Conservation (phyloP, 2,888 invertebrate genomes). For the Bedellia somnulentella region DNA sequence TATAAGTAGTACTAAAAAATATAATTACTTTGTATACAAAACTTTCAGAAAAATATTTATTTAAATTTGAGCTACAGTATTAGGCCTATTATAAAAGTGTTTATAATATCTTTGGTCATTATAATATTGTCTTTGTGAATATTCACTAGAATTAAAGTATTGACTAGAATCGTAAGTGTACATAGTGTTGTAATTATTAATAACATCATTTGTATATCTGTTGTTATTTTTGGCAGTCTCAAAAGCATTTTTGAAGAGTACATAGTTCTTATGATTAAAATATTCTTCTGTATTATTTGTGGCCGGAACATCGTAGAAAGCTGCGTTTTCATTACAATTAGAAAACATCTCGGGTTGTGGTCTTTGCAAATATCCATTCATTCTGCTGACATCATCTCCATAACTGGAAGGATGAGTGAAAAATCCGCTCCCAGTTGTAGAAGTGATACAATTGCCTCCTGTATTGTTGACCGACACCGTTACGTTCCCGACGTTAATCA, state of each 20-base stretch:
- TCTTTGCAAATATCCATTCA: slow-evolving; percentile 25
- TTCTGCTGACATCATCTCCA: slow-evolving; percentile 29
- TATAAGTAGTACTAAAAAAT: neutral
- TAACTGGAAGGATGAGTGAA: slow-evolving; percentile 43
- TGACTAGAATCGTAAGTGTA: slow-evolving; percentile 22
- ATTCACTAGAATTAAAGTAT: slow-evolving; percentile 24
- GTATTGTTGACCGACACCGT: slow-evolving; percentile 74
- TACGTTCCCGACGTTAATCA: slow-evolving; percentile 75
- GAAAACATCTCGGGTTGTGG: slow-evolving; percentile 14
- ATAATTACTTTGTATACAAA: neutral
- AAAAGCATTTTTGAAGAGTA: slow-evolving; percentile 62
- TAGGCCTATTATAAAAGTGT: slow-evolving; percentile 35
- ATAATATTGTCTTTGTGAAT: slow-evolving; percentile 31
- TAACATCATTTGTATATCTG: slow-evolving; percentile 23
- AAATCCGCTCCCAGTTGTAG: slow-evolving; percentile 58
- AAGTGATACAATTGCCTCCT: slow-evolving; percentile 72
- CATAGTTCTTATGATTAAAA: slow-evolving; percentile 56
- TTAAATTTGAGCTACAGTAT: slow-evolving; percentile 37
- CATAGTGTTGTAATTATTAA: too few species aligned
- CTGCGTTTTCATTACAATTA: slow-evolving; percentile 16
- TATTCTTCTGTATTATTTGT: slow-evolving; percentile 25
- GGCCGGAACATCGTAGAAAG: slow-evolving; percentile 13
- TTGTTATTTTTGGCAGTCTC: slow-evolving; percentile 39
- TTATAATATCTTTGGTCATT: slow-evolving; percentile 41
- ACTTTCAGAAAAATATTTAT: slow-evolving; percentile 1